These are phyloP conservation scores for Pogonocherus hispidulus DNA, from an alignment of 2,888 invertebrate genomes.

Conservation along the genomic window DNA sequence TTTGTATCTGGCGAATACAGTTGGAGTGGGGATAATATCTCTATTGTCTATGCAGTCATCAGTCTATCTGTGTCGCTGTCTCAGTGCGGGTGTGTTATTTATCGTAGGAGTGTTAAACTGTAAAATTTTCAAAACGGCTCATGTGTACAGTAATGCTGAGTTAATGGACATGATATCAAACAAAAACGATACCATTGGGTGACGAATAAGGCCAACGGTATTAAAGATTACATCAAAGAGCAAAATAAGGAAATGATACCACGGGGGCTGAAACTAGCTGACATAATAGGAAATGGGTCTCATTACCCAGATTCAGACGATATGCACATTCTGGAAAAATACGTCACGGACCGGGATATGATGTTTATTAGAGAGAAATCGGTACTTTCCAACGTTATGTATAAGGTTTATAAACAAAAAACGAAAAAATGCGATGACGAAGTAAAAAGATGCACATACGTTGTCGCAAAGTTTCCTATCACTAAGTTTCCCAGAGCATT, in stretches of 20 bases:
- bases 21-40: no score
- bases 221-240: slow-evolving; percentile 69
- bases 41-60: no score
- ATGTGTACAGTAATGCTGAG: no score
- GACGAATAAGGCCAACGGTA: slow-evolving; percentile 75
- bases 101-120: slow-evolving; percentile 89
- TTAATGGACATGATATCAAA: slow-evolving; percentile 77
- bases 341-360: slow-evolving; percentile 69
- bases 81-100: slow-evolving; percentile 84
- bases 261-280: slow-evolving; percentile 35
- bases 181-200: slow-evolving; percentile 79
- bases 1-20: no score
- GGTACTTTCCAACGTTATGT: slow-evolving; percentile 79
- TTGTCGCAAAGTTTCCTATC: slow-evolving; percentile 79
- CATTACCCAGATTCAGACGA: slow-evolving; percentile 53
- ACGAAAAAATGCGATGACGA: slow-evolving; percentile 70
- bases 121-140: slow-evolving; percentile 81
- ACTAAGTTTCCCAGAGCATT: slow-evolving; percentile 79
- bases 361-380: slow-evolving; percentile 81
- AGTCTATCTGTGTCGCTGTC: no score
- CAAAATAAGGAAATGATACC: slow-evolving; percentile 2
- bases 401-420: slow-evolving; percentile 78
- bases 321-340: slow-evolving; percentile 66
- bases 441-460: slow-evolving; percentile 80
- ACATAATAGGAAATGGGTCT: slow-evolving; percentile 36